A percentile compares a stretch with the other conserved stretches of the same genome.
These are phyloP conservation scores for Yponomeuta plumbellus DNA, from an alignment of 2,888 invertebrate genomes.

Conservation along the genomic window DNA sequence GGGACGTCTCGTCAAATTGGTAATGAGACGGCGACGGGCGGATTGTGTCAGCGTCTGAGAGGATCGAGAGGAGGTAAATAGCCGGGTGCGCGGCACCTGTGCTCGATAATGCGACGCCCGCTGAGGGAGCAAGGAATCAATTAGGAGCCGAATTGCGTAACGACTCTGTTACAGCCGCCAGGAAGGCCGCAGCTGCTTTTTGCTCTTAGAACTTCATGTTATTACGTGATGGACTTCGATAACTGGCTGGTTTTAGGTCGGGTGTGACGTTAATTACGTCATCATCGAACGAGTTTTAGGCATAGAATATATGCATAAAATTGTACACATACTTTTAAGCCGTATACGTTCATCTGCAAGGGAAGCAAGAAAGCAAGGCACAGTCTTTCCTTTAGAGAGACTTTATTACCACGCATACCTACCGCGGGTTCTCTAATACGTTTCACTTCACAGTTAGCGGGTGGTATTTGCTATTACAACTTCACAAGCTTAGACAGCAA, in stretches of 20 bases:
- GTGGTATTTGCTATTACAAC: too few relatives aligned
- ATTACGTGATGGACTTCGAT: slow-evolving; percentile 69
- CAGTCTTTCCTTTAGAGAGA: too few relatives aligned
- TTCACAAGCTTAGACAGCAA: too few relatives aligned
- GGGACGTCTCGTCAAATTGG: slow-evolving; percentile 30
- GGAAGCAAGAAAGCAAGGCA: too few relatives aligned
- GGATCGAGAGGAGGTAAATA: slow-evolving; percentile 53
- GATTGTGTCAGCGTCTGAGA: slow-evolving; percentile 54
- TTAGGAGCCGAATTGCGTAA: slow-evolving; percentile 74
- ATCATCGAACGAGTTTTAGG: too few relatives aligned
- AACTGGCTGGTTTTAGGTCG: neutral
- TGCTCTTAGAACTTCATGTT: slow-evolving; percentile 70
- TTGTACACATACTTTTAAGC: too few relatives aligned
- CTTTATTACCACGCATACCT: too few relatives aligned
- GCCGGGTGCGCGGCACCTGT: slow-evolving; percentile 65
- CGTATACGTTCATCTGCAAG: too few relatives aligned
- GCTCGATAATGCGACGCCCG: slow-evolving; percentile 70
- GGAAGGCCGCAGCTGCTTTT: slow-evolving; percentile 69
- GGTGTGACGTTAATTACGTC: neutral
- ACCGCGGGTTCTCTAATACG: too few relatives aligned
- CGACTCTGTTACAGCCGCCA: slow-evolving; percentile 66
- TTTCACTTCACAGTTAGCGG: too few relatives aligned
- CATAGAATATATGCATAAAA: too few relatives aligned
- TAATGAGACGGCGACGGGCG: slow-evolving; percentile 49
- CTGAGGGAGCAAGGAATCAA: slow-evolving; percentile 72